Conservation (phyloP, 2,113 vertebrate genomes). For the Podarcis cretensis region DNA sequence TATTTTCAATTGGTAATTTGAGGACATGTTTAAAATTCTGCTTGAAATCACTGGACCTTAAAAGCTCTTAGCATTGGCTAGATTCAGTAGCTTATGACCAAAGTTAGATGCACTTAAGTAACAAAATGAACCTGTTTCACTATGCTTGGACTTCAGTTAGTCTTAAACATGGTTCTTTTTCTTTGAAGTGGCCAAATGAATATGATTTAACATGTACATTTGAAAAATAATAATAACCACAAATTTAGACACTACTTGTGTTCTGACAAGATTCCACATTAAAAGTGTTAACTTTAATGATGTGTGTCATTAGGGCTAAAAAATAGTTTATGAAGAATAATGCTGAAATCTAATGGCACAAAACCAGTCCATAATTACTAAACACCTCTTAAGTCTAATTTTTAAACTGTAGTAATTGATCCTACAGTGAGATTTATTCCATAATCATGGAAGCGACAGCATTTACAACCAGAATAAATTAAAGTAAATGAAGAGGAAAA, state of each 20-base stretch:
- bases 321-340: slow-evolving; percentile 61
- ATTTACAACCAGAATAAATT: slow-evolving; percentile 77
- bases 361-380: slow-evolving; percentile 60
- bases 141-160: background rate
- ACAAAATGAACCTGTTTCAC: background rate
- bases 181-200: background rate
- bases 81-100: background rate
- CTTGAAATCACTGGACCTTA: background rate
- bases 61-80: background rate
- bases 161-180: background rate
- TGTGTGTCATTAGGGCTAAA: slow-evolving; percentile 43
- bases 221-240: slow-evolving; percentile 14
- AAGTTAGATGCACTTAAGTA: background rate
- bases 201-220: slow-evolving; percentile 18
- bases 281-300: slow-evolving; percentile 30
- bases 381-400: slow-evolving; percentile 65
- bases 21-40: background rate
- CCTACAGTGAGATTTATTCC: slow-evolving; percentile 71
- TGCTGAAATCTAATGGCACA: slow-evolving; percentile 50
- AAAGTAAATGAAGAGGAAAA: slow-evolving; percentile 80
- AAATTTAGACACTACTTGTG: slow-evolving; percentile 29
- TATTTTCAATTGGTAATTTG: background rate
- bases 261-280: slow-evolving; percentile 36
- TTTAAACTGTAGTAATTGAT: slow-evolving; percentile 70
- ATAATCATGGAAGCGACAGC: slow-evolving; percentile 62